Conservation (phyloP, 2,888 invertebrate species). For the Oligia latruncula region DNA sequence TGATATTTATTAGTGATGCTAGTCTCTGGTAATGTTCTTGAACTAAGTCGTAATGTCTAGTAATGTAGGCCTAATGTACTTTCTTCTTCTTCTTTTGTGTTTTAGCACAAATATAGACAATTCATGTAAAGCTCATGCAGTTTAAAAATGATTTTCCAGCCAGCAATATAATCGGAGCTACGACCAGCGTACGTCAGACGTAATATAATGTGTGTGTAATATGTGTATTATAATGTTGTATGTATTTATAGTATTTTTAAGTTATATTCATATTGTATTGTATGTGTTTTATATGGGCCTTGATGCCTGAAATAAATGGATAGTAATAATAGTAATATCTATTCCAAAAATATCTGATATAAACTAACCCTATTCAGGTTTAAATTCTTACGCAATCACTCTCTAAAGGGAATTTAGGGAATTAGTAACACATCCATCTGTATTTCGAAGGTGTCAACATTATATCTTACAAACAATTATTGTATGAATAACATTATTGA, state of each 20-base stretch:
- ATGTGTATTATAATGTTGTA: no score
- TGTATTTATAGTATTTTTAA: no score
- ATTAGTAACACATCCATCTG: no score
- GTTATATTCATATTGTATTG: no score
- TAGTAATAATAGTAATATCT: no score
- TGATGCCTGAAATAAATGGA: no score
- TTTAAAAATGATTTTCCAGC: background rate
- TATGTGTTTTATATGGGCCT: no score
- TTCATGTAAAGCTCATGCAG: background rate
- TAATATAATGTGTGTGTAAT: no score
- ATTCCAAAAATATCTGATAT: background rate
- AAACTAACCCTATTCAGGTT: background rate
- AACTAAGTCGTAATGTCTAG: slow-evolving; percentile 9
- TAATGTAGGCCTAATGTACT: background rate
- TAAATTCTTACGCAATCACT: background rate
- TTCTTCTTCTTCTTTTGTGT: background rate
- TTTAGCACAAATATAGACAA: background rate
- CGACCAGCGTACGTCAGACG: background rate
- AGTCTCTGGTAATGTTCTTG: slow-evolving; percentile 22
- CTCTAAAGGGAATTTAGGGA: no score
- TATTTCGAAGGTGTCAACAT: background rate
- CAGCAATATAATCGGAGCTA: background rate
- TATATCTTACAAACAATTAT: background rate
- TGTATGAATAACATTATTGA: background rate
- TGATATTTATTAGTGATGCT: slow-evolving; percentile 53